Evolutionary conservation across 2,113 vertebrate species (phyloP).

Genomic region (Cynocephalus volans): DNA sequence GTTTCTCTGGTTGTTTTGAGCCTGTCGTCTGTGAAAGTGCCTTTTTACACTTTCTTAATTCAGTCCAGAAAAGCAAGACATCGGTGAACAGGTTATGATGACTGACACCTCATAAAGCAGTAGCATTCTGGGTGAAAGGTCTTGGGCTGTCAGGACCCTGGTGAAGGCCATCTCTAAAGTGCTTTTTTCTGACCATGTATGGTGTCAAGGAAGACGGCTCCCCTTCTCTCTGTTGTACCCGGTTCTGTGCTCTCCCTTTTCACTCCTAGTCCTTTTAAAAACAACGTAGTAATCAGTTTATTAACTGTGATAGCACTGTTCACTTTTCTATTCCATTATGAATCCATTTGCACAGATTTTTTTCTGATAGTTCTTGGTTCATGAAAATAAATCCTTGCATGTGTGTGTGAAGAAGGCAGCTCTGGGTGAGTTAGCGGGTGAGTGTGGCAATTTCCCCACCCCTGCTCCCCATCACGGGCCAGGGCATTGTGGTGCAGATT

Average conservation of each 20-base stretch:
- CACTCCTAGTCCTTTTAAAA: not conserved
- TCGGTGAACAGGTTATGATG: not conserved
- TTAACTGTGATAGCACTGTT: no score
- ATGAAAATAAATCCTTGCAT: fast-evolving
- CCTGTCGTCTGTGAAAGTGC: not conserved
- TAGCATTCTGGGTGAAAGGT: not conserved
- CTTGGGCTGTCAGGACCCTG: fast-evolving
- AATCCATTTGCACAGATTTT: not conserved
- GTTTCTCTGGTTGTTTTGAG: not conserved
- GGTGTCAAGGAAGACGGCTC: fast-evolving
- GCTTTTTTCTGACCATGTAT: not conserved
- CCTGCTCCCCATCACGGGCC: no score
- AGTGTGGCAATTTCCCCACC: fast-evolving
- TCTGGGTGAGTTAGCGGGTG: not conserved
- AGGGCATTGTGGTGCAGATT: not conserved
- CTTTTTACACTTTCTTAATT: not conserved
- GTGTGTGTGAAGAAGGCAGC: no score
- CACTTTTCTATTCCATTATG: no score
- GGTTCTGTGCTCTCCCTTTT: not conserved
- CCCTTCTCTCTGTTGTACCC: not conserved
- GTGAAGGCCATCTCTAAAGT: not conserved
- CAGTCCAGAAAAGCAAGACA: not conserved
- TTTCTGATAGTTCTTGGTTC: not conserved
- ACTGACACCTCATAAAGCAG: no score
- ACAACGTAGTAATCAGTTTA: fast-evolving